Base-by-base conservation (phyloP, 2,888 invertebrate genomes). In the Drosophila paramelanica region DNA sequence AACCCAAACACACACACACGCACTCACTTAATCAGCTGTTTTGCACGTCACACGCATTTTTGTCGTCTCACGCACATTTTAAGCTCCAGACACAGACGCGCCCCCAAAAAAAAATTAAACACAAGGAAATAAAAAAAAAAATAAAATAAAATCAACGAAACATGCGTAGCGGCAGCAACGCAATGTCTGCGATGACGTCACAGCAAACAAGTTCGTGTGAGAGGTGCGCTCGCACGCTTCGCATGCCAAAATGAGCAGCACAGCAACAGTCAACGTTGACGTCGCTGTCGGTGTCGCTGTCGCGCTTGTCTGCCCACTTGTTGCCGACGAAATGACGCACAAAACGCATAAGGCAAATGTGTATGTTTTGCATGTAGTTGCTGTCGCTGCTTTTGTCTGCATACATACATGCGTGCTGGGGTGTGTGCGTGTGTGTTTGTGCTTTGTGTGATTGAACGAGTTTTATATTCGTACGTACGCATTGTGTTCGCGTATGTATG, bases 311-410 rank as follows among this genome's bases (percentile, higher is more conserved):
- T 68, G 53, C 78, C 90, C 87, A 86, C 84, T 89, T 85, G 86
- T 85, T 88, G 85, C 84, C 67, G 56, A 64, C 73, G 65, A 72
- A 76, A 61, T 73, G 73, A 81, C 84, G 76, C 79, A 76, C 79
- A 72, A 79, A 82, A 76, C 81, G 83, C 89, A 80, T 75, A 69
- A 67, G 49, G 71, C 62, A 71, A 67, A 57, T 59, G 61, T 65
- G 41, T 49, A 55, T 45, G 56, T 52, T 55, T 68, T 70, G 76
- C 55, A 55, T 74, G 56, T 59, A 25, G 66, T 11, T 23, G 49
- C 45, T 33, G 66, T 10, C 10, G 42, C 45, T 10, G 56, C 23
- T 20, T 36, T 31, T 47, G 57, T 46, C 55, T 71, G 76, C 66
- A 53, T 72, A 57, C 64, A 4, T 72, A 53, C 64, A 51, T 68